These are phyloP conservation scores for Conchocele bisecta DNA, from an alignment of 2,888 invertebrate species.

Conservation along the genomic window DNA sequence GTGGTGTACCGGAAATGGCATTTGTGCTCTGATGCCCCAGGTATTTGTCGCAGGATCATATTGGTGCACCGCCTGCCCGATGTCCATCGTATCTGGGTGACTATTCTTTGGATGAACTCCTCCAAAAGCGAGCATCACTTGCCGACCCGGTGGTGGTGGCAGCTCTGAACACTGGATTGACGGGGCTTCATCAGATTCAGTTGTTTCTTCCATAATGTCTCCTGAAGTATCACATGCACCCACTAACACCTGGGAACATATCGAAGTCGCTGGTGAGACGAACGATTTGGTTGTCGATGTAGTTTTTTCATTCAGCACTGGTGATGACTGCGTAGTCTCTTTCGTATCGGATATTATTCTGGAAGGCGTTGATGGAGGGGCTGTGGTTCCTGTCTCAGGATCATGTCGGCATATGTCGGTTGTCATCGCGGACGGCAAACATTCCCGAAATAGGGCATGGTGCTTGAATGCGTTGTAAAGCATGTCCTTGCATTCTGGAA, in stretches of 20 bases:
- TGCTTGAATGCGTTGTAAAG: conserved; percentile 68
- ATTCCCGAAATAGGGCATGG: conserved; percentile 49
- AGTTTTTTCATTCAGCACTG: no score
- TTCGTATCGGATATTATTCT: no score
- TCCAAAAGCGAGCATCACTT: conserved; percentile 61
- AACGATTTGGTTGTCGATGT: no score
- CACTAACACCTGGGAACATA: no score
- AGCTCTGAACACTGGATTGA: no score
- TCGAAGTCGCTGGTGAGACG: no score
- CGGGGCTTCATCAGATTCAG: no score
- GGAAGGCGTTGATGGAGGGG: no score
- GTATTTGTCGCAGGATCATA: conserved; percentile 56
- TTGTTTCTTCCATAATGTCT: conserved; percentile 2
- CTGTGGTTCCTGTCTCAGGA: no score
- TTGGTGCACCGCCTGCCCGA: conserved; percentile 58
- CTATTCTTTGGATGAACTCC: conserved; percentile 64
- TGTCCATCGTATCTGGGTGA: conserved; percentile 29
- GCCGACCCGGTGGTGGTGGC: conserved; percentile 24
- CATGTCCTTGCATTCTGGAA: conserved; percentile 64
- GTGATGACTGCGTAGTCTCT: no score
- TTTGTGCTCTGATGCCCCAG: conserved; percentile 62
- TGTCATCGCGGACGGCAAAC: not conserved
- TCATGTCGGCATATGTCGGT: no score
- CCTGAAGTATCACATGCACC: no score
- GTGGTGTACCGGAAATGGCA: conserved; percentile 70